A percentile compares a stretch with the other conserved stretches of the same genome.
These are phyloP conservation scores for Otocyon megalotis DNA, from an alignment of 2,113 vertebrate species.

Conservation along the genomic window DNA sequence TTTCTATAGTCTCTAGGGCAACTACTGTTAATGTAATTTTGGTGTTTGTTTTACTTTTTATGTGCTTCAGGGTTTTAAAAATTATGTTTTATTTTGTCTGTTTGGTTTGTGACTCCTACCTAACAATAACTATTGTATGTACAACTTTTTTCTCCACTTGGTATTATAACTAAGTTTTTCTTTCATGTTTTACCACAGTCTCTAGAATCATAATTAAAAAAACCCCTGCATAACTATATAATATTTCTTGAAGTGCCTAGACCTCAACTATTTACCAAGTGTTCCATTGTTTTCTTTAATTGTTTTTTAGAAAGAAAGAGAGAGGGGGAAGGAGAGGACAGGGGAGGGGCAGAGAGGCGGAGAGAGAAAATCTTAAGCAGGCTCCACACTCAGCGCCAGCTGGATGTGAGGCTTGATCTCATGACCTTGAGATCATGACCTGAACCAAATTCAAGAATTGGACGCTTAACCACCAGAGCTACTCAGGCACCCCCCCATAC, in stretches of 20 bases:
- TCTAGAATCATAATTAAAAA: not conserved
- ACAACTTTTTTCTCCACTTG: not conserved
- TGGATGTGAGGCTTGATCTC: not conserved
- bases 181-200: not conserved
- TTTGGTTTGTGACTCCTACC: conserved; percentile 6
- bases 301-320: not conserved
- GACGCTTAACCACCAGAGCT: not conserved
- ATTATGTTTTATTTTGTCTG: not conserved
- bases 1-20: not conserved
- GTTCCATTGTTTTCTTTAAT: not conserved
- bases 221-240: not conserved
- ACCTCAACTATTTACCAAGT: not conserved
- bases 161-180: not conserved
- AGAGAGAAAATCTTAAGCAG: not conserved
- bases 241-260: not conserved
- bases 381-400: not conserved
- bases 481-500: not conserved
- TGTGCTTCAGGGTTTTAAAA: conserved; percentile 6
- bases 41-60: conserved; percentile 22
- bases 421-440: not conserved
- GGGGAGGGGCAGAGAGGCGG: not conserved
- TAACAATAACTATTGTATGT: not conserved
- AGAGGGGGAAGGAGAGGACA: not conserved
- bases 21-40: not conserved
- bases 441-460: not conserved